Evolutionary conservation across 2,113 vertebrate genomes (phyloP), one percentile per base, ranked within the genome.

Genomic region (Lethenteron camtschaticum): DNA sequence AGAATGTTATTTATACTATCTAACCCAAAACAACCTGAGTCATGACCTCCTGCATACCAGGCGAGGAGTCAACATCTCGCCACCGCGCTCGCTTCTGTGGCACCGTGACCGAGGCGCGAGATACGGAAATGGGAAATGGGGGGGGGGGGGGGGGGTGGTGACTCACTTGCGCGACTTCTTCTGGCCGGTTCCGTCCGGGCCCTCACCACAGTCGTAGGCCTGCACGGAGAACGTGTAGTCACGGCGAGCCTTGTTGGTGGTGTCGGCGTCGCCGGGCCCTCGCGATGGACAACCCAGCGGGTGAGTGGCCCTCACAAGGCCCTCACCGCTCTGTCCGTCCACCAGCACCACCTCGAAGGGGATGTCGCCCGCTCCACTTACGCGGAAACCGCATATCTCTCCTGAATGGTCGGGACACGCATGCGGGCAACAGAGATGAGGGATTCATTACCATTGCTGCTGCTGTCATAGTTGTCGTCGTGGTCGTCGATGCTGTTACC

Each of bases 141-240:
- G 41, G 41, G 41, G 41, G 41, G 41, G 6, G 41, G 41, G 5
- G 1, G 41, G 3, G 5, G 41, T 41, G 24, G 24, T 66, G 63
- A 81, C 90, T 86, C 75, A 99, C 94, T 97, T 99, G 81, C 96
- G 94, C 56, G 94, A 97, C 76, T 92, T 99, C 72, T 96, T 99
- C 71, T 82, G 81, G 69, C 83, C 86, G 3, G 80, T 75, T 24
- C 90, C 86, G 8, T 95, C 90, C 0, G 90, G 89, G 58, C 87
- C 89, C 75, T 89, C 86, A 5, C 94, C 94, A 9, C 94, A 99
- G 79, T 99, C 94, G 0, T 94, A 95, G 63, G 92, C 94, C 81
- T 99, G 94, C 74, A 99, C 87, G 77, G 86, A 85, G 78, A 99
- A 99, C 0, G 88, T 89, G 77, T 95, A 95, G 72, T 94, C 94